Base-by-base conservation (phyloP, 1,140 invertebrate genomes). In the Pseudomyrmex concolor region DNA sequence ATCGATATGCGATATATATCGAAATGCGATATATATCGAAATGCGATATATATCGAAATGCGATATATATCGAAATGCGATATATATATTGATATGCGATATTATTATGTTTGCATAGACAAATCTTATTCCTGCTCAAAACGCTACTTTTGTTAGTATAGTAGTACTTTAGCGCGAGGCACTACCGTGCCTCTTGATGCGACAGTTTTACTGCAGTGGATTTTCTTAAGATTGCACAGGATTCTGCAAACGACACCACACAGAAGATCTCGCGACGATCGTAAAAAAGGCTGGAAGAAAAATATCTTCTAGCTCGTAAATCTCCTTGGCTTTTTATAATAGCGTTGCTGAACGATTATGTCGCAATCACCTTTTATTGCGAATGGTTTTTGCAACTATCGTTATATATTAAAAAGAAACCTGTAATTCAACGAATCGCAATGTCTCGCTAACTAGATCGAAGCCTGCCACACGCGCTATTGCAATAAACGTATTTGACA, bases 221-320 rank as follows among this genome's bases (percentile, higher is more conserved):
- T 17, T 34, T 68, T 55, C 43, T 70, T 48, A 62, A 17, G 57
- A 62, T 74, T 57, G 10, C 5, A 12, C 13, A 51, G 67, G 48
- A 55, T 57, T 34, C 34, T 80, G 50, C 43, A 19, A 74, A 83
- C 62, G 55, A 50, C 34, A 55, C n/a, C 22, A 10, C 25, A 22
- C 55, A 25, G 57, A 84, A 71, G 22, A 13, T 59, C 72, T 83
- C 72, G 34, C 5, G 43, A n/a, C 51, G 54, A 1, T 55, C 76
- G 12, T 63, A 85, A 71, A 34, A 34, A 71, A 84, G 48, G 9
- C 64, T 43, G 2, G 57, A 43, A 63, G 64, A 50, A 72, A 72
- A 73, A 73, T 50, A 76, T 72, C 60, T 66, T 80, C 48, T 22
- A 62, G 13, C 67, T 68, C 73, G 51, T 84, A 86, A 86, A 84